Conservation (phyloP, 2,113 vertebrate genomes). For the Paracanthobrama guichenoti region DNA sequence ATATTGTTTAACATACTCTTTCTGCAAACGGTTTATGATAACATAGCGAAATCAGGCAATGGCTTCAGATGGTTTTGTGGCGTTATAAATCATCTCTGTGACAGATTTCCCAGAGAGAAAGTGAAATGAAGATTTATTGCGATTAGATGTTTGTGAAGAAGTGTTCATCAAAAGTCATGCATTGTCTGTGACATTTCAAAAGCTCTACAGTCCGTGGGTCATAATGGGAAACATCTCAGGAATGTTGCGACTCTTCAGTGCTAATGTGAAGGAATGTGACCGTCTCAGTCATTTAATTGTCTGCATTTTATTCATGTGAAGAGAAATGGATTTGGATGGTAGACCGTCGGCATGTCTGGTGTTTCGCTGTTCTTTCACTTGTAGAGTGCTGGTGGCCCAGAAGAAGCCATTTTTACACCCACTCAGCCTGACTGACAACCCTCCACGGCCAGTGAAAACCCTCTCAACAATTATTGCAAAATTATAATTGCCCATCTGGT, state of each 20-base stretch:
- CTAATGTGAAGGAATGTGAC: constrained; percentile 54
- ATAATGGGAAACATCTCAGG: constrained; percentile 55
- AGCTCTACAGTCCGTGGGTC: constrained; percentile 42
- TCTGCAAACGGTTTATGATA: not conserved
- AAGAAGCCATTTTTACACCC: constrained; percentile 70
- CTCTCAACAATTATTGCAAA: constrained; percentile 75
- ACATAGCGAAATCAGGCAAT: not conserved
- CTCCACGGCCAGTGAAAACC: constrained; percentile 66
- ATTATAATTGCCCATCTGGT: constrained; percentile 83
- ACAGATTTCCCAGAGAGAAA: constrained; percentile 26
- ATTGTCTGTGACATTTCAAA: constrained; percentile 42
- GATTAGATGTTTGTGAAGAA: constrained; percentile 35
- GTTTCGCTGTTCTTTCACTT: constrained; percentile 69
- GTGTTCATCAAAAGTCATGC: constrained; percentile 42
- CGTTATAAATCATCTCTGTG: constrained; percentile 26
- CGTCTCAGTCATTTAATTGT: constrained; percentile 52
- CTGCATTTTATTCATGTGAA: constrained; percentile 47
- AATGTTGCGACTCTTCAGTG: constrained; percentile 50
- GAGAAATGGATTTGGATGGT: constrained; percentile 58
- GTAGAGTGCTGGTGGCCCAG: constrained; percentile 73
- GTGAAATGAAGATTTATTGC: constrained; percentile 40
- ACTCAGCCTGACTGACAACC: constrained; percentile 71
- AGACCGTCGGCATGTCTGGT: constrained; percentile 68
- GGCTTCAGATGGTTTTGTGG: not conserved
- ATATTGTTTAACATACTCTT: not conserved